phyloP scores from a whole-genome alignment of 1,140 invertebrate species.

The Riptortus pedestris region DNA sequence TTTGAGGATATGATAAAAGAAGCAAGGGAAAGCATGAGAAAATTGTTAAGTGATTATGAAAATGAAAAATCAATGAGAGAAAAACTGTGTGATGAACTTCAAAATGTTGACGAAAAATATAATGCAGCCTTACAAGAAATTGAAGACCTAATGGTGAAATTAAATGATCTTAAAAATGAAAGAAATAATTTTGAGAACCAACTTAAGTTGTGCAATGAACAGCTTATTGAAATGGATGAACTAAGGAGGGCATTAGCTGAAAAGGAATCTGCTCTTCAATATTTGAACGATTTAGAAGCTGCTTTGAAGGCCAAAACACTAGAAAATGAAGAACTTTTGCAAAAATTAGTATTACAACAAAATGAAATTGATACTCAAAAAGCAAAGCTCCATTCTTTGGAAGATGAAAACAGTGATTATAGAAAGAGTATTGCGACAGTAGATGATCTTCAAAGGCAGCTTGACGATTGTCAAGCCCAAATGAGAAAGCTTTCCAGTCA shows the following conservation, averaged over 20 bases:
- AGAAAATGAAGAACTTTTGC: not conserved
- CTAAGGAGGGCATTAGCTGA: not conserved
- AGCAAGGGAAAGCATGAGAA: not conserved
- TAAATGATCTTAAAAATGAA: not conserved
- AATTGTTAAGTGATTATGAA: not conserved
- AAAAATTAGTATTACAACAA: not conserved
- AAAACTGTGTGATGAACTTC: not conserved
- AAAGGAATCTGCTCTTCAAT: not conserved
- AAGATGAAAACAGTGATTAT: not conserved
- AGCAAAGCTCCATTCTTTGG: not conserved
- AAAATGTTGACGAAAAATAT: not conserved
- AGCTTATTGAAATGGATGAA: constrained; percentile 1
- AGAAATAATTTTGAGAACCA: not conserved
- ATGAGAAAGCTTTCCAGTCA: not conserved
- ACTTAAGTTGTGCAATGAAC: not conserved
- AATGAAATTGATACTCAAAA: not conserved
- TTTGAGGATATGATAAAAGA: not conserved
- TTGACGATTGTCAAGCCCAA: not conserved
- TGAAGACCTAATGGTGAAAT: not conserved
- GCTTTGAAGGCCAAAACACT: not conserved
- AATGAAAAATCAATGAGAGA: not conserved
- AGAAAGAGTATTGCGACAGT: not conserved
- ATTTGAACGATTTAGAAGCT: not conserved
- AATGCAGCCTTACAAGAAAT: not conserved
- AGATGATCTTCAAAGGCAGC: not conserved